Evolutionary conservation across 2,888 invertebrate species (phyloP), one percentile per base, ranked within the genome.

Genomic region (Odontocerum albicorne): DNA sequence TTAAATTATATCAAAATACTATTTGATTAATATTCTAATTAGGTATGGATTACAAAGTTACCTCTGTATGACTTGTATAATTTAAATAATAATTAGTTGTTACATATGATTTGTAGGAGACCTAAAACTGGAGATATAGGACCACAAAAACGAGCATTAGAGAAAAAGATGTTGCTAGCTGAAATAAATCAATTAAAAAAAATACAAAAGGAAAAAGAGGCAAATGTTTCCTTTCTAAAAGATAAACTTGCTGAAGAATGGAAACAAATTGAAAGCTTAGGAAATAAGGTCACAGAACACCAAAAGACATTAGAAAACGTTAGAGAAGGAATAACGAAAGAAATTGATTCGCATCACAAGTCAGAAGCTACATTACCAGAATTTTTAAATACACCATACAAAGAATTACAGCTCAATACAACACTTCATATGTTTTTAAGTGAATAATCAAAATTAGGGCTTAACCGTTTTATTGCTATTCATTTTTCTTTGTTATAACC

Each of bases 61-160:
- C n/a, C n/a, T n/a, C n/a, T n/a, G n/a, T n/a, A n/a, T n/a, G n/a
- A n/a, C n/a, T n/a, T n/a, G n/a, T n/a, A n/a, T n/a, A n/a, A n/a
- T n/a, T n/a, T n/a, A n/a, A n/a, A n/a, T 21, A 42, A 42, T 21
- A 21, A 22, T 21, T 12, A 4, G 4, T 22, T 6, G 16, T 16
- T 32, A 6, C 32, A 20, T 21, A 21, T 42, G 3, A 10, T 17
- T 46, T 39, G 2, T 21, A 53, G 53, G 53, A 19, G 46, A 31
- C 46, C 53, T 15, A 46, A 33, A 75, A 62, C 62, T 75, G 32
- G 73, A 72, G 59, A 60, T 66, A 38, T 64, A 75, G 32, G 73
- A 74, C 59, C 72, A 72, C 54, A 77, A 75, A 62, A 73, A 69
- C 53, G 73, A 73, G 60, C 75, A 73, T 61, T 75, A 68, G 65